phyloP scores from a whole-genome alignment of 2,888 invertebrate species.

The Ganaspis brasiliensis region DNA sequence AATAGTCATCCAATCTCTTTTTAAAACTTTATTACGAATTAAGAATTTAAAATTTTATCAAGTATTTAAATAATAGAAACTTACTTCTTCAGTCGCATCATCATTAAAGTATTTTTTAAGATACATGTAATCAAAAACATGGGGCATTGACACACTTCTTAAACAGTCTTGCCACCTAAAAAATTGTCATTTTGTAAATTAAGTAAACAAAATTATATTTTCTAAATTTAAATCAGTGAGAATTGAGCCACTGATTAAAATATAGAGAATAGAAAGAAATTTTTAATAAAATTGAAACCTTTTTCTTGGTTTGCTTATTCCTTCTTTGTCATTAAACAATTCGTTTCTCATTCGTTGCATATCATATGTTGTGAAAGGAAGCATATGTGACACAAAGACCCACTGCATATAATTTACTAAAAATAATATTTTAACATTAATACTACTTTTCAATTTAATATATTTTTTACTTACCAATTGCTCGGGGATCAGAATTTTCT shows the following conservation, averaged over 20 bases:
- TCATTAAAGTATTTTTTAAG: neutral
- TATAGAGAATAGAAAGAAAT: too few relatives aligned
- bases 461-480: slow-evolving; percentile 8
- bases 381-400: neutral
- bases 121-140: neutral
- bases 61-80: too few relatives aligned
- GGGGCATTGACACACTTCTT: neutral
- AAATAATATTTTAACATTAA: too few relatives aligned
- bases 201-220: too few relatives aligned
- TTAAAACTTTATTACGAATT: neutral
- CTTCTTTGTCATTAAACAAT: neutral
- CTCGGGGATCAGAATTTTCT: neutral
- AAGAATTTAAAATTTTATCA: too few relatives aligned
- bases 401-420: slow-evolving; percentile 2
- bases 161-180: slow-evolving; percentile 1
- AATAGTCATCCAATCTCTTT: neutral
- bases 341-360: neutral
- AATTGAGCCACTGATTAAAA: too few relatives aligned
- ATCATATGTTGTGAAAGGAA: neutral
- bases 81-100: neutral
- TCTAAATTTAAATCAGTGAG: too few relatives aligned
- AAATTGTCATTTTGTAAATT: too few relatives aligned
- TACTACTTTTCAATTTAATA: neutral
- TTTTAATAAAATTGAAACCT: too few relatives aligned
- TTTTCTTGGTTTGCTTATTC: neutral